A percentile compares a stretch with the other conserved stretches of the same genome.
phyloP scores from a whole-genome alignment of 1,140 invertebrate species.

The Whitmania pigra region DNA sequence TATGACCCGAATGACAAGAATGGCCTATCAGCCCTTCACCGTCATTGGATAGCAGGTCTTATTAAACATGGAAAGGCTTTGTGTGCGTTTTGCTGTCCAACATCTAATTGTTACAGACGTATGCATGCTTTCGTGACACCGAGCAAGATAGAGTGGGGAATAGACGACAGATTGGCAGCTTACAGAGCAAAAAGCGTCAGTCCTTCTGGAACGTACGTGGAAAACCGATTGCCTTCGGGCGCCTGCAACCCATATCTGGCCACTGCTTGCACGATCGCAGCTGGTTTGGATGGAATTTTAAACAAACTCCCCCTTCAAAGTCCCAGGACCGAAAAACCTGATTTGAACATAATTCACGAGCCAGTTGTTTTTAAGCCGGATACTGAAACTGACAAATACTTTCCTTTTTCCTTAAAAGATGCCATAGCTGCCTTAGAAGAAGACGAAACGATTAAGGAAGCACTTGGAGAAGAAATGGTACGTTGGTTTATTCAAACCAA shows the following conservation, averaged over 20 bases:
- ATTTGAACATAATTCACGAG: background rate
- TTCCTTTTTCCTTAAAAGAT: background rate
- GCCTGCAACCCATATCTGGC: conserved; percentile 24
- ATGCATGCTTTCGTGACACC: conserved; percentile 21
- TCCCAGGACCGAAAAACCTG: background rate
- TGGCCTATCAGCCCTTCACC: conserved; percentile 21
- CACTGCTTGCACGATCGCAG: conserved; percentile 23
- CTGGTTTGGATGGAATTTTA: no score
- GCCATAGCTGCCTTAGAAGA: conserved; percentile 9
- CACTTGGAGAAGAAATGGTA: conserved; percentile 23
- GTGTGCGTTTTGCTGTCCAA: conserved; percentile 22
- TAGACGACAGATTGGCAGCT: conserved; percentile 20
- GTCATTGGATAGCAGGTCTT: conserved; percentile 25
- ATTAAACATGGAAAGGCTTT: conserved; percentile 24
- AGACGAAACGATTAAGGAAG: conserved; percentile 15
- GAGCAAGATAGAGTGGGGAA: conserved; percentile 21
- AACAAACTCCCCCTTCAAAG: conserved; percentile 17
- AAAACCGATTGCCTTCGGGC: conserved; percentile 23
- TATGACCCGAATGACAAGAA: conserved; percentile 20
- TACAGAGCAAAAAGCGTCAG: conserved; percentile 23
- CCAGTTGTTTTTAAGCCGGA: background rate
- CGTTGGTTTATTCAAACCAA: conserved; percentile 20
- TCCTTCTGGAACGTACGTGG: conserved; percentile 23
- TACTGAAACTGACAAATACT: conserved; percentile 7
- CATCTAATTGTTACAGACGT: conserved; percentile 25